Evolutionary conservation across 1,140 invertebrate species (phyloP).

Genomic region (Brachionus angularis): DNA sequence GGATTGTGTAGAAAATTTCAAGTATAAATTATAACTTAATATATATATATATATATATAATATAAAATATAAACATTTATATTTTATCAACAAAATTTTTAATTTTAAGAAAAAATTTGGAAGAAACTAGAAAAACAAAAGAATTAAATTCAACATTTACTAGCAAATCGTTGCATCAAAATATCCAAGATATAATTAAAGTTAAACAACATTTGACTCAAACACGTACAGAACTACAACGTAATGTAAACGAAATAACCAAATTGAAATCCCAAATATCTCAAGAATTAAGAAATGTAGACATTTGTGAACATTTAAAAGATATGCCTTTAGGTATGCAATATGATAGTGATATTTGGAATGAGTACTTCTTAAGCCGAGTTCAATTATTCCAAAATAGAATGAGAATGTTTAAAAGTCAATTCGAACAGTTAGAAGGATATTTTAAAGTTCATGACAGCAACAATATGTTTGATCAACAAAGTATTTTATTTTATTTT

Average conservation of each 20-base stretch:
- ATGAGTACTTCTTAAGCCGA: constrained; percentile 38
- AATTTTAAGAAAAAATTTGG: constrained; percentile 23
- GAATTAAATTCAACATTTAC: constrained; percentile 41
- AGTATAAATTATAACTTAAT: neutral
- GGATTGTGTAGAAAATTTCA: constrained; percentile 37
- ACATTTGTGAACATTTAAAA: constrained; percentile 41
- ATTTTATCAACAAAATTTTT: too few relatives aligned
- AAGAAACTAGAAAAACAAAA: constrained; percentile 28
- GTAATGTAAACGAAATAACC: constrained; percentile 29
- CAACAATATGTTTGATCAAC: constrained; percentile 1
- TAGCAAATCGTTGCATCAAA: constrained; percentile 29
- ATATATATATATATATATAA: neutral
- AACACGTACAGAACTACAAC: constrained; percentile 23
- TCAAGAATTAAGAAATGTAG: constrained; percentile 34
- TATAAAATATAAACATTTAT: neutral
- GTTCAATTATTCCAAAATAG: constrained; percentile 36
- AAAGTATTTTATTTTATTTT: constrained; percentile 14
- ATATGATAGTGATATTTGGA: constrained; percentile 41
- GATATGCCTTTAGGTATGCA: constrained; percentile 38
- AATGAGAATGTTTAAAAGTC: constrained; percentile 24
- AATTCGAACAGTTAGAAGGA: constrained; percentile 35
- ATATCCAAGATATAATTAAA: constrained; percentile 34
- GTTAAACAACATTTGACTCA: constrained; percentile 27
- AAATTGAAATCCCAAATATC: constrained; percentile 18
- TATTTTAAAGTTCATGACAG: constrained; percentile 38